Percentiles rank a stretch among this genome's conserved stretches.
Evolutionary conservation across 2,888 invertebrate species (phyloP).

Genomic region (Rhyacophila evoluta): DNA sequence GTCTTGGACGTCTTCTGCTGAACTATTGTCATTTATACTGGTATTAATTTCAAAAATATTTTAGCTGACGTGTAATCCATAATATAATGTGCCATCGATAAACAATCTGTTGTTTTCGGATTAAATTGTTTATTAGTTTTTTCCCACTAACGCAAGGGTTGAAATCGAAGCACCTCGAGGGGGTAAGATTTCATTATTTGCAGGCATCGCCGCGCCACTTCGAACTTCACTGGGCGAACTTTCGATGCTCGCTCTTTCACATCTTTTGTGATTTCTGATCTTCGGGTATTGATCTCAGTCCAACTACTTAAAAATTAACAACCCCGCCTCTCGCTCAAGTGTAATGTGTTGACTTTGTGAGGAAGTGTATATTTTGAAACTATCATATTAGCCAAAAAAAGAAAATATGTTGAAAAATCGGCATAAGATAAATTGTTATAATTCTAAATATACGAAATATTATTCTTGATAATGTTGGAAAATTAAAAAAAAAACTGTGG

Average conservation of each 20-base stretch:
- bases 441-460: too few species aligned
- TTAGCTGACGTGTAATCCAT: too few species aligned
- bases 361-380: not conserved
- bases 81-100: too few species aligned
- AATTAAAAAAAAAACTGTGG: too few species aligned
- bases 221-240: not conserved
- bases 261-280: conserved; percentile 24
- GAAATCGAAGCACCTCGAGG: not conserved
- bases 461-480: too few species aligned
- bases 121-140: too few species aligned
- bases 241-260: not conserved
- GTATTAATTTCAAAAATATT: too few species aligned
- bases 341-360: conserved; percentile 1
- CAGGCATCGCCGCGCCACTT: not conserved
- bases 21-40: too few species aligned
- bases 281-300: not conserved
- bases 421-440: too few species aligned
- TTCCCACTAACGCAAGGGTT: not conserved
- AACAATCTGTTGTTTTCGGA: too few species aligned
- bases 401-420: too few species aligned
- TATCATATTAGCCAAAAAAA: not conserved
- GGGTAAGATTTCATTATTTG: conserved; percentile 14
- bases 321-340: not conserved
- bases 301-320: conserved; percentile 11
- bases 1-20: too few species aligned